These are phyloP conservation scores for Acanthornis magna DNA, from an alignment of 2,797 vertebrate genomes.

Conservation along the genomic window DNA sequence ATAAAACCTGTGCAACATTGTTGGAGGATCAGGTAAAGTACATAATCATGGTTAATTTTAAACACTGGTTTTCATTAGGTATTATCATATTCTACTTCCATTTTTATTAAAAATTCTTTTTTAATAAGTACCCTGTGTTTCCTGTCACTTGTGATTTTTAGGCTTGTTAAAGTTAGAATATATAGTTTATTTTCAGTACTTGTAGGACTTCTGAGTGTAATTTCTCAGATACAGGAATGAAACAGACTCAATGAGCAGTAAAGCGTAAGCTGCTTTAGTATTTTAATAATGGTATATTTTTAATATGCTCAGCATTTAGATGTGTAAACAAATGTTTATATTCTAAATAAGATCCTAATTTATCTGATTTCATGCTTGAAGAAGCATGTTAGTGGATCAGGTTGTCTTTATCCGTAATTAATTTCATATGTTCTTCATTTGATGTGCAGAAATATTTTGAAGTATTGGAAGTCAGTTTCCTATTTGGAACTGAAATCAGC, in stretches of 20 bases:
- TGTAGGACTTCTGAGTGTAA: background rate
- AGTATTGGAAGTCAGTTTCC: background rate
- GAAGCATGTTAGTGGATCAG: background rate
- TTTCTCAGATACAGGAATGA: background rate
- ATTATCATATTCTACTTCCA: background rate
- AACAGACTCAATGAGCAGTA: background rate
- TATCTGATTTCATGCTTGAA: background rate
- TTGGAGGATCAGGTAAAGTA: background rate
- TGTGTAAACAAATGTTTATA: background rate
- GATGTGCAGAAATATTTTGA: background rate
- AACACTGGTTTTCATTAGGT: background rate
- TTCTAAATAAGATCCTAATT: background rate
- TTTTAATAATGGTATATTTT: background rate
- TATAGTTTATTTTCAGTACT: background rate
- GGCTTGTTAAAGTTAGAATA: background rate
- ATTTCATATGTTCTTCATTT: background rate
- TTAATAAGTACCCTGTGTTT: background rate
- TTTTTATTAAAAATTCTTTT: conserved; percentile 47
- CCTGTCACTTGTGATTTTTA: background rate
- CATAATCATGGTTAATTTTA: background rate
- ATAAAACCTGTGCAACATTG: background rate
- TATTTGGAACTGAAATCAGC: background rate
- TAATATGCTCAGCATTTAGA: background rate
- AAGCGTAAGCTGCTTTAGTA: background rate
- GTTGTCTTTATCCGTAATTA: background rate